Base-by-base conservation (phyloP, 2,888 invertebrate genomes). In the Synergus itoensis region DNA sequence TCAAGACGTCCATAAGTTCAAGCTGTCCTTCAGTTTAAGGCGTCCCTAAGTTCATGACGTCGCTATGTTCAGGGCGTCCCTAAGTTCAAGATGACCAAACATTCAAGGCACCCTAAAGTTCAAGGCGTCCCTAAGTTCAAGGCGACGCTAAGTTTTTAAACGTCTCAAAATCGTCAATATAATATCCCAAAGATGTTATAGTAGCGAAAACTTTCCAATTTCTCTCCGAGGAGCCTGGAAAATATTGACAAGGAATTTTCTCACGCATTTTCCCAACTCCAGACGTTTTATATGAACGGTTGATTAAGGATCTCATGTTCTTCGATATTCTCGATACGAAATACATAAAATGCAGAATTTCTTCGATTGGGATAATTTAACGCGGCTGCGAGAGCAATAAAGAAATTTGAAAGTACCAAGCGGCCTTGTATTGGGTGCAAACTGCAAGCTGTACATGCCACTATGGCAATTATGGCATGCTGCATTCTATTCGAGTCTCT, bases 341-440 rank as follows among this genome's bases (percentile, higher is more conserved):
- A 28, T 67, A 45, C 11, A 67, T 43, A 43, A 67, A 67, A 43
- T 43, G 12, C 12, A 11, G 12, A 67, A 67, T 67, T 67, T 67
- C 43, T 67, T 45, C 18, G 43, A 67, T 43, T 67, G 18, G 11
- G 65, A 18, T 67, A 5, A 43, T 7, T 67, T 43, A 18, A 43
- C 12, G 12, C 43, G 21, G n/a, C 67, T 43, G 14, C 41, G 9
- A 18, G 43, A n/a, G 21, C 18, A n/a, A 45, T 41, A 67, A 67
- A 43, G 21, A 41, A 67, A 67, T 67, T 67, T 67, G 67, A 67
- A 67, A 67, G 67, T 67, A 67, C 41, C 67, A 67, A 67, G 67
- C 67, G 67, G 67, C 67, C 67, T 67, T 67, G 67, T 67, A 3
- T 43, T 67, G 21, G 21, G 18, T 65, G n/a, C 21, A 67, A 43